A percentile compares a stretch with the other conserved stretches of the same genome.
These are phyloP conservation scores for Apodemia mormo DNA, from an alignment of 2,888 invertebrate species.

Conservation along the genomic window DNA sequence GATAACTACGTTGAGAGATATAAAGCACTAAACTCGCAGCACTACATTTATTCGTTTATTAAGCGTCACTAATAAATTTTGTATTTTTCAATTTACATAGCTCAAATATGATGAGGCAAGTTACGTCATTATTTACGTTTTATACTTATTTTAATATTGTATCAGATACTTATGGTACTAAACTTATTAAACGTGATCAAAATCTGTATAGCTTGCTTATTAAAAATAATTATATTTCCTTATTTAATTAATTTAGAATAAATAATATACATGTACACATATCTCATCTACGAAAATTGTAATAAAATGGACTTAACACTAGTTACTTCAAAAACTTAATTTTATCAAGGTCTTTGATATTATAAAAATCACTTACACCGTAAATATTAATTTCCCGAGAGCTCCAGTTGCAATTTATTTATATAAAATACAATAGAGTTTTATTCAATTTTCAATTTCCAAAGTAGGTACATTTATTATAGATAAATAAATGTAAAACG, in stretches of 20 bases:
- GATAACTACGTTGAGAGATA: neutral
- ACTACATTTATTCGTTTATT: neutral
- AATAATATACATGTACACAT: slow-evolving; percentile 14
- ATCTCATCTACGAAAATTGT: neutral
- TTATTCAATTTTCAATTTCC: no score
- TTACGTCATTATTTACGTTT: neutral
- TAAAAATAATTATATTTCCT: slow-evolving; percentile 1
- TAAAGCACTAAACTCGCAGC: neutral
- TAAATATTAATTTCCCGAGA: neutral
- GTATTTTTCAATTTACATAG: neutral
- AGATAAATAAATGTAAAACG: no score
- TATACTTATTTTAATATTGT: neutral
- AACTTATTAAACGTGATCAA: slow-evolving; percentile 1
- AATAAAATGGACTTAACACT: neutral
- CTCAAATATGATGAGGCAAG: neutral
- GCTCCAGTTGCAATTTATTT: no score
- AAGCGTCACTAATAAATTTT: neutral
- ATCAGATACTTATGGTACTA: neutral
- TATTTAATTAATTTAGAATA: slow-evolving; percentile 5
- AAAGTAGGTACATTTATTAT: no score
- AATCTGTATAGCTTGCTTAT: slow-evolving; percentile 2
- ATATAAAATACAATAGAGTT: no score
- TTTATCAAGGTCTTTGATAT: neutral
- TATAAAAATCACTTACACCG: slow-evolving; percentile 4
- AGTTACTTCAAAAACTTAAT: slow-evolving; percentile 2